A percentile compares a stretch with the other conserved stretches of the same genome.
Evolutionary conservation across 2,888 invertebrate species (phyloP).

Genomic region (Muscina levida): DNA sequence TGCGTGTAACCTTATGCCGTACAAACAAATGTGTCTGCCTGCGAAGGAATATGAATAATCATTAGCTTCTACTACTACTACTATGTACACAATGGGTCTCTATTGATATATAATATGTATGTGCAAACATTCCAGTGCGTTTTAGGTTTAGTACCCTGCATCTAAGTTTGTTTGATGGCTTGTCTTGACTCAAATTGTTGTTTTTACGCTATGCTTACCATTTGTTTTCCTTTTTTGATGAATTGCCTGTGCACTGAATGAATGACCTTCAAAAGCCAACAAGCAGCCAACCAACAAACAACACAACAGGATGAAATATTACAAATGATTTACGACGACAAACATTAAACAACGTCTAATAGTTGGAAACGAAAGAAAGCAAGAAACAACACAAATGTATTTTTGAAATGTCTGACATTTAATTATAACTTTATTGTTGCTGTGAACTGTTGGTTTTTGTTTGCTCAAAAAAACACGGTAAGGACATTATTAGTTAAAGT

Average conservation of each 20-base stretch:
- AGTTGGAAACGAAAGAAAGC: too few species aligned
- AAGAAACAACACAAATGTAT: too few species aligned
- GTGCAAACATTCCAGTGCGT: too few species aligned
- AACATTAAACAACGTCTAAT: not conserved
- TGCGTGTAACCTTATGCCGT: too few species aligned
- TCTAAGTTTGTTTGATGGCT: not conserved
- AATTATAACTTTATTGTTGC: conserved; percentile 19
- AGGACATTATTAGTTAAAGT: not conserved
- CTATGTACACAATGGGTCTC: too few species aligned
- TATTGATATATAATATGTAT: too few species aligned
- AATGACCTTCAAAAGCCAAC: conserved; percentile 54
- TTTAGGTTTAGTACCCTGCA: too few species aligned
- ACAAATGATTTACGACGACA: conserved; percentile 10
- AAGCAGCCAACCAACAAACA: conserved; percentile 27
- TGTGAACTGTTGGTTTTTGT: conserved; percentile 7
- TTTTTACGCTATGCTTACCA: not conserved
- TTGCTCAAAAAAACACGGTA: too few species aligned
- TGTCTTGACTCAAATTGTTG: conserved; percentile 3
- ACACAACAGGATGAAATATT: conserved; percentile 5
- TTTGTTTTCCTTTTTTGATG: conserved; percentile 22
- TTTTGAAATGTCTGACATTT: conserved; percentile 1
- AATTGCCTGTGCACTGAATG: conserved; percentile 28
- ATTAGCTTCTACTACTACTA: too few species aligned
- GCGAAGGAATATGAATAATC: too few species aligned
- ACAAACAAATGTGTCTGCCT: too few species aligned